These are phyloP conservation scores for Orchesellides sinensis DNA, from an alignment of 2,888 invertebrate species.

Conservation along the genomic window DNA sequence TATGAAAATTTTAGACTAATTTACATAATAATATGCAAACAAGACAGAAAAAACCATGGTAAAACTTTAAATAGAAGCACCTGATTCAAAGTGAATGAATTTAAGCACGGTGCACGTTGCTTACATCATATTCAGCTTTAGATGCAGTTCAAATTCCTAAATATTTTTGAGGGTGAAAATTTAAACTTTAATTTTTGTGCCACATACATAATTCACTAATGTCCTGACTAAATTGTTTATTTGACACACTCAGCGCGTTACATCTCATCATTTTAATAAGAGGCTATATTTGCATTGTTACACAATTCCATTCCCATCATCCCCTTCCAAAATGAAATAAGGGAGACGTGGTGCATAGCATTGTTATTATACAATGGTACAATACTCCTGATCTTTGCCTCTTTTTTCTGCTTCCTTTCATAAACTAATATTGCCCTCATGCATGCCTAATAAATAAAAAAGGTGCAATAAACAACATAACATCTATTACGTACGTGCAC, in stretches of 20 bases:
- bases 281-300: slow-evolving; percentile 4
- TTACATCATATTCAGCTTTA: too few species aligned
- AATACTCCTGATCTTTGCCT: slow-evolving; percentile 45
- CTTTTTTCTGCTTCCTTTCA: slow-evolving; percentile 31
- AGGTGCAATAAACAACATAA: slow-evolving; percentile 4
- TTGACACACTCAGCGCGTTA: slow-evolving; percentile 16
- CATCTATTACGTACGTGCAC: background rate
- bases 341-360: too few species aligned
- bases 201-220: background rate
- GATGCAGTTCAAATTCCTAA: too few species aligned
- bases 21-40: too few species aligned
- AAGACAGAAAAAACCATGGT: too few species aligned
- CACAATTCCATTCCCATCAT: slow-evolving; percentile 15
- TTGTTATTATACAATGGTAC: background rate
- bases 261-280: background rate
- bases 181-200: background rate
- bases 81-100: too few species aligned
- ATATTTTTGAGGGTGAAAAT: too few species aligned
- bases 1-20: too few species aligned
- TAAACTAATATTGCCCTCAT: slow-evolving; percentile 34
- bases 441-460: slow-evolving; percentile 20
- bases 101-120: too few species aligned
- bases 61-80: too few species aligned
- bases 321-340: background rate
- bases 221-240: slow-evolving; percentile 6